phyloP scores from a whole-genome alignment of 2,888 invertebrate genomes.

The Dendrolimus houi region DNA sequence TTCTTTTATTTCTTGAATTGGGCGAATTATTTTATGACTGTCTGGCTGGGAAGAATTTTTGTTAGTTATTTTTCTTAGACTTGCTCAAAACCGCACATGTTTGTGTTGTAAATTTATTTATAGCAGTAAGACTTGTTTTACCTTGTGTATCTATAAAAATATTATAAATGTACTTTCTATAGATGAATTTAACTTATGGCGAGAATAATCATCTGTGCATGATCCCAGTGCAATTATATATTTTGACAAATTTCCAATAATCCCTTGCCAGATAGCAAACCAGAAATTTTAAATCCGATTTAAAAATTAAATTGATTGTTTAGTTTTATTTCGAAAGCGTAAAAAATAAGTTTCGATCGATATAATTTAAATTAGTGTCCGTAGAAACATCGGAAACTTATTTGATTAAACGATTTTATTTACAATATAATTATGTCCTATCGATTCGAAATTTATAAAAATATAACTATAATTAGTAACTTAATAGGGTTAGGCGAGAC shows the following conservation, averaged over 20 bases:
- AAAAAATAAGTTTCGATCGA: conserved; percentile 58
- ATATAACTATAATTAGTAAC: conserved; percentile 74
- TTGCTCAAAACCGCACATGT: conserved; percentile 61
- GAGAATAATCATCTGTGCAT: too few relatives aligned
- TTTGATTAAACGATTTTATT: conserved; percentile 58
- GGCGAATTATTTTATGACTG: conserved; percentile 44
- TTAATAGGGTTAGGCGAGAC: conserved; percentile 77
- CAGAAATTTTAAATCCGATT: conserved; percentile 39
- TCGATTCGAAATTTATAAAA: conserved; percentile 74
- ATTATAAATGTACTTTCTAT: too few relatives aligned
- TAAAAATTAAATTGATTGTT: conserved; percentile 36
- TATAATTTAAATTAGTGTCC: conserved; percentile 48
- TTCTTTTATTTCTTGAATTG: conserved; percentile 42
- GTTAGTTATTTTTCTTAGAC: conserved; percentile 40
- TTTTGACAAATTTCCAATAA: conserved; percentile 12
- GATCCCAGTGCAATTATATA: too few relatives aligned
- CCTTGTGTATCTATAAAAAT: conserved; percentile 25
- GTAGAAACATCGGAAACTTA: conserved; percentile 49
- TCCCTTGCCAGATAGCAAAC: conserved; percentile 63
- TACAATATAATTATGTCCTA: conserved; percentile 65
- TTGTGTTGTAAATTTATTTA: conserved; percentile 56
- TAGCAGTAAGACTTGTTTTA: conserved; percentile 46
- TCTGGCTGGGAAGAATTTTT: conserved; percentile 66
- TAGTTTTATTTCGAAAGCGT: conserved; percentile 35
- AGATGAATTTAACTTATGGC: too few relatives aligned